Conservation (phyloP, 2,888 invertebrate species). For the Acronicta alni region DNA sequence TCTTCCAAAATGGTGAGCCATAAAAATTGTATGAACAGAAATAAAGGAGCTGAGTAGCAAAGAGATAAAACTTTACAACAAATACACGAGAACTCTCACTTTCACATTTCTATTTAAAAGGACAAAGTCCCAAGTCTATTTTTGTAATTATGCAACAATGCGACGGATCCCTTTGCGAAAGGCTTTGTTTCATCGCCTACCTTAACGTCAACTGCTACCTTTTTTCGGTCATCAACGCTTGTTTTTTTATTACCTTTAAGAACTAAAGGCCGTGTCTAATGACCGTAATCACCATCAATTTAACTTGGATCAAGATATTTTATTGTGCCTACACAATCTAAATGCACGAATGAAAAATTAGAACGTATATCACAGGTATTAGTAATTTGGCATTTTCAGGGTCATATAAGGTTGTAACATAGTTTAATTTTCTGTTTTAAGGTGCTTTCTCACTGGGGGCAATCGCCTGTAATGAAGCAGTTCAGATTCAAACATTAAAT, state of each 20-base stretch:
- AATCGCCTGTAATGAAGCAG: too few relatives aligned
- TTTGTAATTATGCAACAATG: conserved; percentile 61
- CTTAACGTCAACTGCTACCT: conserved; percentile 22
- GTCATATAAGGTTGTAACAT: neutral
- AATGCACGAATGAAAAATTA: conserved; percentile 38
- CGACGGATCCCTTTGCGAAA: conserved; percentile 49
- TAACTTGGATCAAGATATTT: conserved; percentile 39
- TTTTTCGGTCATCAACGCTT: conserved; percentile 48
- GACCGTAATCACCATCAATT: conserved; percentile 49
- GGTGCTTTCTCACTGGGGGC: too few relatives aligned
- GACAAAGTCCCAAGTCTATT: conserved; percentile 31
- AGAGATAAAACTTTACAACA: conserved; percentile 64
- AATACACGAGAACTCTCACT: conserved; percentile 64
- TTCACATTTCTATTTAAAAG: conserved; percentile 73
- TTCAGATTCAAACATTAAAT: too few relatives aligned
- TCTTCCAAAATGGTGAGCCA: conserved; percentile 61
- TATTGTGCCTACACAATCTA: conserved; percentile 22
- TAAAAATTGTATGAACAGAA: conserved; percentile 64
- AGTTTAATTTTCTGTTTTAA: neutral
- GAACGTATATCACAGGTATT: conserved; percentile 18
- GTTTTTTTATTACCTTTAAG: conserved; percentile 47
- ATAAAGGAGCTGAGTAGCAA: conserved; percentile 72
- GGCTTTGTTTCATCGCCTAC: conserved; percentile 45
- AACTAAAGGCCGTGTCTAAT: conserved; percentile 37
- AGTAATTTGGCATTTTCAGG: conserved; percentile 29